Conservation (phyloP, 92 coral and sea anemone species). For the Blastomussa wellsi region DNA sequence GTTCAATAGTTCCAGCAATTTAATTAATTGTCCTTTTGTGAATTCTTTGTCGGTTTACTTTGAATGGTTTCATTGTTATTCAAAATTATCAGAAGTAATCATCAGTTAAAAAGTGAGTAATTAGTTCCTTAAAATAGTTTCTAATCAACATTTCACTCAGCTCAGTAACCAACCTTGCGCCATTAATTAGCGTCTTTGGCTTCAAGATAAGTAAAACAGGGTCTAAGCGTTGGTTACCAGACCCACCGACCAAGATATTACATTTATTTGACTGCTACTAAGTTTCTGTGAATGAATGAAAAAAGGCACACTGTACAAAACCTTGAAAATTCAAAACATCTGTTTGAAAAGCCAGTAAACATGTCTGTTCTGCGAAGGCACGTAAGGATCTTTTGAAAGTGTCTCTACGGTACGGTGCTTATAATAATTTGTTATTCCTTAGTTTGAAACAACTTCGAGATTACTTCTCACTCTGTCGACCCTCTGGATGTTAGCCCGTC, state of each 20-base stretch:
- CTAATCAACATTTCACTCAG: not conserved
- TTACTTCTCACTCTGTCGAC: too few species aligned
- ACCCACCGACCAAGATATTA: not conserved
- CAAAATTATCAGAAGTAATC: not conserved
- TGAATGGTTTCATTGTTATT: constrained; percentile 12
- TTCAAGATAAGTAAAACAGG: not conserved
- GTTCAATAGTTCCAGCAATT: not conserved
- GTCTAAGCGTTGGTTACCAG: not conserved
- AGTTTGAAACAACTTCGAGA: not conserved
- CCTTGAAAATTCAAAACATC: not conserved
- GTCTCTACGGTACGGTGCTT: too few species aligned
- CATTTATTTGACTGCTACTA: not conserved
- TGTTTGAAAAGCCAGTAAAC: too few species aligned
- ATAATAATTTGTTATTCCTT: not conserved
- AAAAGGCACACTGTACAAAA: not conserved
- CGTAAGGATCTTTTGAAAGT: too few species aligned
- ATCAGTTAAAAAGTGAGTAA: not conserved
- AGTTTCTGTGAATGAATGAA: not conserved
- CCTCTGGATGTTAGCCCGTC: not conserved
- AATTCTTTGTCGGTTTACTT: not conserved
- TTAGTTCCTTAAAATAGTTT: not conserved
- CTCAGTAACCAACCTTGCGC: not conserved
- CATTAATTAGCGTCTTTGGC: not conserved
- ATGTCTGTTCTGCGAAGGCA: too few species aligned
- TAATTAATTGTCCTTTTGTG: not conserved